phyloP scores from a whole-genome alignment of 1,140 invertebrate genomes.

The Coboldia fuscipes region DNA sequence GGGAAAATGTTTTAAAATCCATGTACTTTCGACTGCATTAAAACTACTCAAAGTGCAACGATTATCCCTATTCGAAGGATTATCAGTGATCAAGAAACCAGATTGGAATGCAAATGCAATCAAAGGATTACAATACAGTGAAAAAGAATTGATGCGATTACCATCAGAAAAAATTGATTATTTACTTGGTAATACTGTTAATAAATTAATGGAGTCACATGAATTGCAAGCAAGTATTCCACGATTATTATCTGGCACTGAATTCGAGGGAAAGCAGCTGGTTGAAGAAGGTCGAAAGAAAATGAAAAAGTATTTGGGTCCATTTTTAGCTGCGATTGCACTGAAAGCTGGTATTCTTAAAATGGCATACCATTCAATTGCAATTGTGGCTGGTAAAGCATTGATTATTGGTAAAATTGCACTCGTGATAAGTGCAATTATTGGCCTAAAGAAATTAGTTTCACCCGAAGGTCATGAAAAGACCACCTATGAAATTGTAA shows the following conservation, averaged over 20 bases:
- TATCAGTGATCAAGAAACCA: slow-evolving; percentile 24
- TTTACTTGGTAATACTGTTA: slow-evolving; percentile 29
- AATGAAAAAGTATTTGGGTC: slow-evolving; percentile 29
- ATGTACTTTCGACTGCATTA: slow-evolving; percentile 35
- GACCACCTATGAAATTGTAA: slow-evolving; percentile 65
- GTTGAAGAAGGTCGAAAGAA: slow-evolving; percentile 31
- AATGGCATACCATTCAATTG: slow-evolving; percentile 49
- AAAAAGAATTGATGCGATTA: slow-evolving; percentile 27
- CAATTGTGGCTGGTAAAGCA: slow-evolving; percentile 46
- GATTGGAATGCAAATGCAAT: slow-evolving; percentile 15
- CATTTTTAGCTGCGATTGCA: slow-evolving; percentile 36
- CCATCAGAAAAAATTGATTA: slow-evolving; percentile 26
- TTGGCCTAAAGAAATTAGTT: slow-evolving; percentile 53
- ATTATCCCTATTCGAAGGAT: slow-evolving; percentile 36
- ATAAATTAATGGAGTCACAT: slow-evolving; percentile 33
- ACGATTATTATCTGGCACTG: slow-evolving; percentile 14
- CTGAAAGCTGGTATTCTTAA: slow-evolving; percentile 47
- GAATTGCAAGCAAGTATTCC: slow-evolving; percentile 32
- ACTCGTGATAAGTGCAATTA: slow-evolving; percentile 44
- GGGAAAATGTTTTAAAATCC: slow-evolving; percentile 41
- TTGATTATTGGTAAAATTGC: slow-evolving; percentile 36
- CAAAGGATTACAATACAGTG: slow-evolving; percentile 24
- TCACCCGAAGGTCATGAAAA: slow-evolving; percentile 40
- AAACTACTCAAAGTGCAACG: slow-evolving; percentile 34
- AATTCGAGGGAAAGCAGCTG: slow-evolving; percentile 18